These are phyloP conservation scores for Rhynchomys soricoides DNA, from an alignment of 2,113 vertebrate species.

Conservation along the genomic window DNA sequence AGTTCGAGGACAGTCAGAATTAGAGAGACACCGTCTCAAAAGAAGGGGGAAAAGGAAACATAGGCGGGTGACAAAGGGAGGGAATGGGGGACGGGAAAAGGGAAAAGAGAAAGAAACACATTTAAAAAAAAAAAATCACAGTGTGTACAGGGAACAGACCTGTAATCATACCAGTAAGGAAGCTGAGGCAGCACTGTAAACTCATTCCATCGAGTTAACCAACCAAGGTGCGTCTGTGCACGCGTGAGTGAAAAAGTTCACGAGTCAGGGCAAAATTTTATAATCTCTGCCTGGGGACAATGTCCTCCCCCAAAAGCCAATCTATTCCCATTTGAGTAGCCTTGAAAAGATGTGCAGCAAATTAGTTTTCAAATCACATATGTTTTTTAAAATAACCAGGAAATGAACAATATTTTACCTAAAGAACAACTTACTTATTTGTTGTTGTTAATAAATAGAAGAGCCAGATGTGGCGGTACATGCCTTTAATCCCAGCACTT, in stretches of 20 bases:
- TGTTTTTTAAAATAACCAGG: background rate
- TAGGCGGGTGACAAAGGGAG: no score
- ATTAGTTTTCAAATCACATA: background rate
- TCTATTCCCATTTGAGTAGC: constrained; percentile 13
- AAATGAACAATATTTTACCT: constrained; percentile 27
- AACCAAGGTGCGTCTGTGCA: background rate
- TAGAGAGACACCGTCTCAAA: background rate
- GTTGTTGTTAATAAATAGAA: background rate
- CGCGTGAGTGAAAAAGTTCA: background rate
- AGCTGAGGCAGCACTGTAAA: background rate
- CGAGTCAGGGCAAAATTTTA: background rate
- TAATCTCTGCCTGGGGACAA: background rate
- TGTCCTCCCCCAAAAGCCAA: background rate
- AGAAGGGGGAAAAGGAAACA: background rate
- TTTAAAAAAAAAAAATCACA: background rate
- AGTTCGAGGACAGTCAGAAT: background rate
- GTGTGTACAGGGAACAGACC: background rate
- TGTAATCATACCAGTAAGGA: background rate
- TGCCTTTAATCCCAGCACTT: background rate
- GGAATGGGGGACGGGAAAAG: background rate
- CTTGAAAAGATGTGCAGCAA: constrained; percentile 1
- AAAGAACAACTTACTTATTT: background rate
- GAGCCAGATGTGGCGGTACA: background rate
- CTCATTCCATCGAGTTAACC: background rate
- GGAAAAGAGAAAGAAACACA: background rate